These are phyloP conservation scores for Laupala kohalensis DNA, from an alignment of 1,140 invertebrate genomes.

Conservation along the genomic window DNA sequence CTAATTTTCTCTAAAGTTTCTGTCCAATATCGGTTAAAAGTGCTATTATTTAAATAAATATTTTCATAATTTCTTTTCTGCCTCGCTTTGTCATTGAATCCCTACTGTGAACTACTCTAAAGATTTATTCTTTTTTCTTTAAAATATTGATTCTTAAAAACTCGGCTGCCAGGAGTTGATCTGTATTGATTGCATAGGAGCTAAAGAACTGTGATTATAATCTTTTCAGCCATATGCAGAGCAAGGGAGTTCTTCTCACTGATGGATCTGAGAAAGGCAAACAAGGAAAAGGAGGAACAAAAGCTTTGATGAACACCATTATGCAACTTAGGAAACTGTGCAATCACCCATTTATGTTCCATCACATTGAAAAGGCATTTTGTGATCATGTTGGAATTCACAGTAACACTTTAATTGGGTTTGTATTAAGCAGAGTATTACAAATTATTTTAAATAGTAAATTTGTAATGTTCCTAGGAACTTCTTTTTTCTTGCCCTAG, in stretches of 20 bases:
- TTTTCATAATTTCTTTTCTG: too few relatives aligned
- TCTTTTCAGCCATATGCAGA: slow-evolving; percentile 43
- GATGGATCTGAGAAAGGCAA: slow-evolving; percentile 44
- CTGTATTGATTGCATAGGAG: too few relatives aligned
- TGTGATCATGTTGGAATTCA: slow-evolving; percentile 31
- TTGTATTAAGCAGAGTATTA: slow-evolving; percentile 14
- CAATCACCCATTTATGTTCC: slow-evolving; percentile 64
- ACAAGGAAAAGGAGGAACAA: slow-evolving; percentile 38
- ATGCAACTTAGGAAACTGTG: slow-evolving; percentile 60
- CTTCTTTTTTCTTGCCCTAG: slow-evolving; percentile 18
- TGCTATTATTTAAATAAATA: too few relatives aligned
- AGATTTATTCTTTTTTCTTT: too few relatives aligned
- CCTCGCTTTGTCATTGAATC: too few relatives aligned
- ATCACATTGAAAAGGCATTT: slow-evolving; percentile 51
- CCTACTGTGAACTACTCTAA: too few relatives aligned
- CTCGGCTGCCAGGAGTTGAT: too few relatives aligned
- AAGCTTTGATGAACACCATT: slow-evolving; percentile 57
- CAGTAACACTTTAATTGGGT: slow-evolving; percentile 31
- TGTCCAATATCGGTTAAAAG: too few relatives aligned
- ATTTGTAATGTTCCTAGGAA: neutral
- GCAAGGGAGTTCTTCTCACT: slow-evolving; percentile 44
- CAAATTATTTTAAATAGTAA: neutral
- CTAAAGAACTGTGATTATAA: too few relatives aligned
- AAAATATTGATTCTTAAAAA: too few relatives aligned
- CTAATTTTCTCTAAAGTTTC: too few relatives aligned